Evolutionary conservation across 2,888 invertebrate species (phyloP).

Genomic region (Noctua janthina): DNA sequence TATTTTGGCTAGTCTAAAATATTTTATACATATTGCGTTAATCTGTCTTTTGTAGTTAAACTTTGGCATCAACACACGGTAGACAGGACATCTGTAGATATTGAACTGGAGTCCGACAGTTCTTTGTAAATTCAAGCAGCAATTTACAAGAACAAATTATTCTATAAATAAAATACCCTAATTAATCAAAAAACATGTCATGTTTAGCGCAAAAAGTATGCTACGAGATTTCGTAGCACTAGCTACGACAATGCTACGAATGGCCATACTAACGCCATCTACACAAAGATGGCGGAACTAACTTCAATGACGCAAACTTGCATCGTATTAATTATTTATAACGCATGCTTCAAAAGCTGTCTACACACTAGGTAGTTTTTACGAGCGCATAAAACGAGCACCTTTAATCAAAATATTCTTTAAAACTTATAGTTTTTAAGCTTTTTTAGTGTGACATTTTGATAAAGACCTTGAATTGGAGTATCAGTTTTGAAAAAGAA

Average conservation of each 20-base stretch:
- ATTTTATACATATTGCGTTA: background rate
- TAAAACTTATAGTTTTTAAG: too few relatives aligned
- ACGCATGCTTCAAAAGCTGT: background rate
- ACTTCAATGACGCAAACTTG: background rate
- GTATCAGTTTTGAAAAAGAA: background rate
- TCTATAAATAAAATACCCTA: background rate
- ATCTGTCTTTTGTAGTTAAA: background rate
- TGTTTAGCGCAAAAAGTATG: background rate
- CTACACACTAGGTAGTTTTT: background rate
- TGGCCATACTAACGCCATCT: conserved; percentile 36
- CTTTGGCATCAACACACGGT: background rate
- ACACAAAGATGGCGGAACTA: background rate
- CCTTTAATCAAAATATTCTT: background rate
- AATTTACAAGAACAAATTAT: background rate
- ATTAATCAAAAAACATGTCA: background rate
- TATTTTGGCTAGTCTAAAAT: background rate
- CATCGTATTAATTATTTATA: conserved; percentile 5
- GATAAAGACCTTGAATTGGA: background rate
- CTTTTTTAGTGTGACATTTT: too few relatives aligned
- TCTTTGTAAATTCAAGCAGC: background rate
- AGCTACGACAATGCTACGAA: conserved; percentile 40
- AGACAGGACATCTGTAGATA: background rate
- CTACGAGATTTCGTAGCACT: conserved; percentile 38
- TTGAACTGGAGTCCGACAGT: background rate
- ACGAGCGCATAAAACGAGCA: background rate